Base-by-base conservation (phyloP, 1,140 invertebrate species). In the Hestina assimilis region DNA sequence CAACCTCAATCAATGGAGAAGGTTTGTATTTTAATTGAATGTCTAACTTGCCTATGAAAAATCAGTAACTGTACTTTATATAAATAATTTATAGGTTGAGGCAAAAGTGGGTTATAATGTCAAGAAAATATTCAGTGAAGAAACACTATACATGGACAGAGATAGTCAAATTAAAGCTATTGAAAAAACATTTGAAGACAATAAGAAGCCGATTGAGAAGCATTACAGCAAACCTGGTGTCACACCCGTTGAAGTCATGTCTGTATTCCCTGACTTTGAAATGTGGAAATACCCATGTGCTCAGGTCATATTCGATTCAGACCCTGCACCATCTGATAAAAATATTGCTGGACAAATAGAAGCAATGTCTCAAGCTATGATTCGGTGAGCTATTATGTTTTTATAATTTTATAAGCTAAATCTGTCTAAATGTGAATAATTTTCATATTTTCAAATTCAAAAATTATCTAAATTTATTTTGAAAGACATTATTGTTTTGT, bases 341-440 rank as follows among this genome's bases (percentile, higher is more conserved):
- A 92, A 94, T 72, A 91, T 95, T 40, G 92, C 95, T 26, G 94
- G 94, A 28, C 96, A 98, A 75, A 93, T 97, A 69, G 97, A 99
- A 89, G 96, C 98, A 89, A 99, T 99, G 97, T 98, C 97, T 20
- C 97, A 99, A 89, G 98, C 97, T 69, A 98, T 99, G 96, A 99
- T 99, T 88, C 92, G 96, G 93, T 87, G 52, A 70, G 72, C 5
- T 66, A 9, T 50, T 61, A 23, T 33, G 15, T 4, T 24, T 14
- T 23, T 38, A 24, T 2, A 26, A 31, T 23, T 19, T 5, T 17
- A 29, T 35, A 3, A 8, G 6, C 8, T 9, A 4, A 8, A 28
- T 8, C 2, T 8, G 4, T 19, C 11, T 31, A 9, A 19, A 28
- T 35, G 1, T 3, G 7, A 4, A 38, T 7, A 24, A 17, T 8